Conservation (phyloP, 2,888 invertebrate species). For the Drosophila vallismaia region DNA sequence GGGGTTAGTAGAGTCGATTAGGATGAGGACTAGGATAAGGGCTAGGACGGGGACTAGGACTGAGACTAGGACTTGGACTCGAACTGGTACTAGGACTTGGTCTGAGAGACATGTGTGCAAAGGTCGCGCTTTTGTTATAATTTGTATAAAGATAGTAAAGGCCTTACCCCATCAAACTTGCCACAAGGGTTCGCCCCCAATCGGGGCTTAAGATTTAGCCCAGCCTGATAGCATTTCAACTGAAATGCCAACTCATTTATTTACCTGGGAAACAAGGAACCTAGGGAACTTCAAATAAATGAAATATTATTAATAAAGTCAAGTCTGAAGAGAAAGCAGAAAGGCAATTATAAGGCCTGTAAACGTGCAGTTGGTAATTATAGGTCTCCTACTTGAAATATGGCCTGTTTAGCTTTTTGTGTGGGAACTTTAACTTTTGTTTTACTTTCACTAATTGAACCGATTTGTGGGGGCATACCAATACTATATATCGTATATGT, state of each 20-base stretch:
- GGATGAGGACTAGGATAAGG: not conserved
- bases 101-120: conserved; percentile 36
- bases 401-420: conserved; percentile 21
- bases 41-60: conserved; percentile 4
- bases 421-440: conserved; percentile 56
- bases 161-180: conserved; percentile 21
- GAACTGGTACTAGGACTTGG: conserved; percentile 4
- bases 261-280: not conserved
- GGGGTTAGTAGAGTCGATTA: not conserved
- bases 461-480: conserved; percentile 21
- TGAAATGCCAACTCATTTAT: conserved; percentile 43
- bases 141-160: conserved; percentile 33
- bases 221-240: conserved; percentile 30
- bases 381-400: conserved; percentile 15
- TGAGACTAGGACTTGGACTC: conserved; percentile 3
- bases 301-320: not conserved
- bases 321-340: not conserved
- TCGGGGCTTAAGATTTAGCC: conserved; percentile 38
- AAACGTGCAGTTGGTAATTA: conserved; percentile 26
- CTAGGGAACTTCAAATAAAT: conserved; percentile 5
- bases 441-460: conserved; percentile 40
- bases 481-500: not conserved
- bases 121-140: conserved; percentile 52
- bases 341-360: conserved; percentile 4
- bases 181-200: conserved; percentile 25